Base-by-base conservation (phyloP, 2,113 vertebrate species). In the Sorex araneus region DNA sequence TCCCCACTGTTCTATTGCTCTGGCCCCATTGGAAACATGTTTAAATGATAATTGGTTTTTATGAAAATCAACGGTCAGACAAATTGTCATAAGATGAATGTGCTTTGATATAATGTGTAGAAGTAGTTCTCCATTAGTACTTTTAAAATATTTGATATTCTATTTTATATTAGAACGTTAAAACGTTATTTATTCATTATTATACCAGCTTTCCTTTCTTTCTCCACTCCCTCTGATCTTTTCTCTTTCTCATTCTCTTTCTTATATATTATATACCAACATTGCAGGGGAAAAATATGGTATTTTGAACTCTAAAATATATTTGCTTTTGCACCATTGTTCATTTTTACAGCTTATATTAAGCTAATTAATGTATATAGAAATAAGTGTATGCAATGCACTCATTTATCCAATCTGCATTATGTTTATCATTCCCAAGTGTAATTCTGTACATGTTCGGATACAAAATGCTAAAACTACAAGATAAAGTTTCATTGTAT, bases 171-270 rank as follows among this genome's bases (percentile, higher is more conserved):
- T 36, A 15, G 1, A 5, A 4, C n/a, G 50, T 32, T 18, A 64
- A 25, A 64, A 25, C 23, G 27, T 71, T 9, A 10, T 0, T 69
- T 36, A 25, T 23, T 60, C 2, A 2, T n/a, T 3, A 1, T 0
- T 77, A 8, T 2, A 3, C 9, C 13, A 50, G 12, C 1, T 1
- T 12, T n/a, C 30, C 6, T n/a, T 47, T 0, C 6, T 12, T 32
- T 2, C 4, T 27, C 47, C 47, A 50, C 47, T 40, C 47, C 6
- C 47, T 50, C 47, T 13, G 9, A 50, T 2, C 10, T 50, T 50
- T 50, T 28, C 10, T 3, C 28, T 32, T 23, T 28, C 19, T 43
- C 9, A 21, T 76, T 45, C 4, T 2, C 25, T 28, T 40, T 2
- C 25, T 28, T 40, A 7, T 19, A 8, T 7, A 79, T 60, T 45